Base-by-base conservation (phyloP, 2,797 vertebrate genomes). In the Myoxocephalus aenaeus region DNA sequence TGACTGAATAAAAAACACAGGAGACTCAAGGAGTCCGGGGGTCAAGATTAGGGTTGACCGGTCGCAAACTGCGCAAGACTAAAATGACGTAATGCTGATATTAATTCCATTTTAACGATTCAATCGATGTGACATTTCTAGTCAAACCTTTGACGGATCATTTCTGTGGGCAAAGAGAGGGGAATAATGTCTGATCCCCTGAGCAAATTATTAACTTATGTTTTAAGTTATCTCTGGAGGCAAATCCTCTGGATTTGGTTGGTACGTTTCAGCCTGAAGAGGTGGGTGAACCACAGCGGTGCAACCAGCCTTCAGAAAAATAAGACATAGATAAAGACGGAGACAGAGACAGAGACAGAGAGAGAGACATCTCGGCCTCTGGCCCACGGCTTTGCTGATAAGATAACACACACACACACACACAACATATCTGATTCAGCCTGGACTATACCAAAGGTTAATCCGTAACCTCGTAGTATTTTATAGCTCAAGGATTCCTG, bases 371-470 rank as follows among this genome's bases (percentile, higher is more conserved):
- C 62, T 65, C 44, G 27, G 48, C 74, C 42, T 78, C 63, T 73
- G 57, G 50, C 51, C 18, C 2, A 27, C 32, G 27, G 29, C 29
- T 74, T 62, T 50, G 2, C 29, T 67, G 80, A 84, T 90, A 75
- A 87, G 74, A 86, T 83, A 83, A 63, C 61, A 68, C 79, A 64
- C 3, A 18, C 0, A 2, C 82, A 63, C 61, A 68, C 79, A 64
- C 3, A 18, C 0, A 2, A 38, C 22, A 61, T n/a, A 73, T 79
- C 77, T 75, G 36, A 71, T 70, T 38, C 7, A 76, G 27, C 40
- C 54, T 61, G 34, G 10, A 59, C 20, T 13, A n/a, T 51, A 70
- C 27, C 42, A 86, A 88, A 90, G 83, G 89, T 90, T 82, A 65
- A 87, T 84, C 78, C 18, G 64, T 62, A 74, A 86, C 56, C 65